Percentiles rank a stretch among this genome's conserved stretches.
These are phyloP conservation scores for Streptopelia turtur DNA, from an alignment of 2,797 vertebrate genomes.

Conservation along the genomic window DNA sequence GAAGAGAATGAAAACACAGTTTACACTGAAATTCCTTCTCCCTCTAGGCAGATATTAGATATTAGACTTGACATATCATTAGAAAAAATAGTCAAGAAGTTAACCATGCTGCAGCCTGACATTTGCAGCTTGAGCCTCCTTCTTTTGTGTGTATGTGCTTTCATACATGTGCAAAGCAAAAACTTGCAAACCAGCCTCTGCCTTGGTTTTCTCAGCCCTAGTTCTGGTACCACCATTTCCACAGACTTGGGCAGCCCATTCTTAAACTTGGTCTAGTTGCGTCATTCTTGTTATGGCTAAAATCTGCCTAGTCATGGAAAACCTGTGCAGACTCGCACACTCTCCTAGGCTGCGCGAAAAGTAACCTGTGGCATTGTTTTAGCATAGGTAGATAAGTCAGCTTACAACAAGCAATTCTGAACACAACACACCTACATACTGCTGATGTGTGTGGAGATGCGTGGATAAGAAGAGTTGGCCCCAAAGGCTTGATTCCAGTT, in stretches of 20 bases:
- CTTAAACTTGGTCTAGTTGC: not conserved
- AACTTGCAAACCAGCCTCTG: not conserved
- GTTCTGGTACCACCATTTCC: slow-evolving; percentile 4
- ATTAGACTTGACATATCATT: not conserved
- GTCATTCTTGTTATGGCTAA: not conserved
- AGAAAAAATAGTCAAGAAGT: slow-evolving; percentile 60
- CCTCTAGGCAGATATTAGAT: not conserved
- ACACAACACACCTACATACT: accelerated
- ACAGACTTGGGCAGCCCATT: not conserved
- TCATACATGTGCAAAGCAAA: not conserved
- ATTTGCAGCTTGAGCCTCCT: slow-evolving; percentile 52
- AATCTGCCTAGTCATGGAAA: not conserved
- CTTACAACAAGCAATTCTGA: not conserved
- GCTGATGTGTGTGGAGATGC: not conserved
- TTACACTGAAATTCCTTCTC: not conserved
- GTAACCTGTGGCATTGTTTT: not conserved
- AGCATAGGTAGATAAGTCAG: not conserved
- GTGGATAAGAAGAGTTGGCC: not conserved
- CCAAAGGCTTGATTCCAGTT: not conserved
- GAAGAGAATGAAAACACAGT: not conserved
- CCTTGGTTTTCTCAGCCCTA: not conserved
- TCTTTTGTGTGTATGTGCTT: not conserved
- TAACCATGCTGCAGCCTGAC: slow-evolving; percentile 74
- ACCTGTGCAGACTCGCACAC: not conserved
- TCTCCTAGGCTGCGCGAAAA: not conserved